A percentile compares a stretch with the other conserved stretches of the same genome.
These are phyloP conservation scores for Enchytraeus crypticus DNA, from an alignment of 2,888 invertebrate genomes.

Conservation along the genomic window DNA sequence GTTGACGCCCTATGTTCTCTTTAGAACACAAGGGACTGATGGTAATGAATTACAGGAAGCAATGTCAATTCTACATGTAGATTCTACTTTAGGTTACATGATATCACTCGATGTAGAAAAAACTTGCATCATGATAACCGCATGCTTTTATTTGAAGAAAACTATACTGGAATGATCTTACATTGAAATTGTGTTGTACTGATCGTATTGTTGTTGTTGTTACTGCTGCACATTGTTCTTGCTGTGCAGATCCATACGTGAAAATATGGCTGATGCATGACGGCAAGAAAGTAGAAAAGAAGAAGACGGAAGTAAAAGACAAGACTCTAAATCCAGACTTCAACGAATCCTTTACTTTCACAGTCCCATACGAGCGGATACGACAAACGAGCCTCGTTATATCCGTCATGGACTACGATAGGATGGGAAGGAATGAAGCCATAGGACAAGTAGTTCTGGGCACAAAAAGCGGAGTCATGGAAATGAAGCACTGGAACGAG, in stretches of 20 bases:
- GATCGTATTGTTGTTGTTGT: too few relatives aligned
- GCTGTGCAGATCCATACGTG: slow-evolving; percentile 86
- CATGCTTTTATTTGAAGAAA: too few relatives aligned
- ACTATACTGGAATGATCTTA: too few relatives aligned
- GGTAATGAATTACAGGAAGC: too few relatives aligned
- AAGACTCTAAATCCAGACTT: slow-evolving; percentile 83
- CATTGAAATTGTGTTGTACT: too few relatives aligned
- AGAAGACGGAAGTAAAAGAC: slow-evolving; percentile 67
- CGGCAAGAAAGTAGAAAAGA: slow-evolving; percentile 87
- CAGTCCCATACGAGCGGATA: slow-evolving; percentile 93
- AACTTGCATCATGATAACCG: too few relatives aligned
- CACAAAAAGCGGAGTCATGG: slow-evolving; percentile 75
- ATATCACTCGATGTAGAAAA: too few relatives aligned
- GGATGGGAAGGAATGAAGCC: slow-evolving; percentile 83
- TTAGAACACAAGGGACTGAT: too few relatives aligned
- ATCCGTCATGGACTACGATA: slow-evolving; percentile 94
- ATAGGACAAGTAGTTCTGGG: slow-evolving; percentile 61
- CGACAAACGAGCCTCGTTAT: slow-evolving; percentile 86
- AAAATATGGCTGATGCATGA: slow-evolving; percentile 94
- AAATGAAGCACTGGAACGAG: slow-evolving; percentile 95
- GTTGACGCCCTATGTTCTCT: too few relatives aligned
- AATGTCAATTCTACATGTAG: too few relatives aligned
- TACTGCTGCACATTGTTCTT: too few relatives aligned
- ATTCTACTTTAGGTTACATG: too few relatives aligned
- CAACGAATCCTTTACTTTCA: slow-evolving; percentile 90